Conservation (phyloP, 2,888 invertebrate species). For the Sarcophaga caerulescens region DNA sequence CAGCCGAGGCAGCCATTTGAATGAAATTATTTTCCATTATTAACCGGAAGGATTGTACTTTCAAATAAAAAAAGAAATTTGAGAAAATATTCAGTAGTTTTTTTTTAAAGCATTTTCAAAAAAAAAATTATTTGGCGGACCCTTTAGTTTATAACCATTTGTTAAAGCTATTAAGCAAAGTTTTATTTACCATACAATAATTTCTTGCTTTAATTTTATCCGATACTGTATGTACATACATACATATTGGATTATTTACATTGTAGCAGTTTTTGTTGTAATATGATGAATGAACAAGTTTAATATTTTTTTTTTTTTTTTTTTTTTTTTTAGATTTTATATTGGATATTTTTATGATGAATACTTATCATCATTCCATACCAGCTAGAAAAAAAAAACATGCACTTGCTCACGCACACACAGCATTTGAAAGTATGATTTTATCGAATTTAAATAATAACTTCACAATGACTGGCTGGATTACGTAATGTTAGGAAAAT, state of each 20-base stretch:
- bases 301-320: neutral
- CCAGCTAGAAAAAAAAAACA: neutral
- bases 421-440: neutral
- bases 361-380: neutral
- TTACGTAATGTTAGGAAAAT: too few species aligned
- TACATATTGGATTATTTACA: constrained; percentile 13
- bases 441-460: neutral
- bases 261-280: neutral
- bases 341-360: constrained; percentile 17
- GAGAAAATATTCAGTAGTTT: too few species aligned
- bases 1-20: too few species aligned
- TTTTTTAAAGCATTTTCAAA: too few species aligned
- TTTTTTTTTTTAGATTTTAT: constrained; percentile 1
- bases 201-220: neutral
- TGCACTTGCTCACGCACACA: neutral
- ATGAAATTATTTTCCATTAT: too few species aligned
- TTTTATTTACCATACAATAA: too few species aligned
- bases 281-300: constrained; percentile 14
- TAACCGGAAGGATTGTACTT: too few species aligned
- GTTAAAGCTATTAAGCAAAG: too few species aligned
- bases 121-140: too few species aligned
- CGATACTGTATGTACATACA: neutral
- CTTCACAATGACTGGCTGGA: too few species aligned
- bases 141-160: too few species aligned
- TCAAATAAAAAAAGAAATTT: too few species aligned